A percentile compares a stretch with the other conserved stretches of the same genome.
Conservation (phyloP, 2,888 invertebrate species). For the Reticulitermes lucifugus region DNA sequence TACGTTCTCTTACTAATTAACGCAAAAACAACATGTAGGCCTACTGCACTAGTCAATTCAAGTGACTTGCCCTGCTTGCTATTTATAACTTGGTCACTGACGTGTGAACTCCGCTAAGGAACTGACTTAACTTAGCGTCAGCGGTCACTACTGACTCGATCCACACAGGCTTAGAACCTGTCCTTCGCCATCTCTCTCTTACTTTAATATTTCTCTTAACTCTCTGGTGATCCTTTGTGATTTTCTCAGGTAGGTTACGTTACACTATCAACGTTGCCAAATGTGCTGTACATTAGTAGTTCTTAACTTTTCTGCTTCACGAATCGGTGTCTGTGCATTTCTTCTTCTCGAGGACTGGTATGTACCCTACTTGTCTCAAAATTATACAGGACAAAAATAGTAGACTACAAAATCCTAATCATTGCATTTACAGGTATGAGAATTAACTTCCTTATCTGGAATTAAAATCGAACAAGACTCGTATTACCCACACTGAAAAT, state of each 20-base stretch:
- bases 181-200: conserved; percentile 1
- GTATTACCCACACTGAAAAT: too few species aligned
- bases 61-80: not conserved
- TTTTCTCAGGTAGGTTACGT: conserved; percentile 16
- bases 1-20: too few species aligned
- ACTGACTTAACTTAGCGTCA: not conserved
- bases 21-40: too few species aligned
- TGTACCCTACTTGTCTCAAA: too few species aligned
- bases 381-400: too few species aligned
- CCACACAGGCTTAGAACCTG: not conserved
- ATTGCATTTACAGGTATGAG: too few species aligned
- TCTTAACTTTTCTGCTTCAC: too few species aligned
- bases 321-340: too few species aligned
- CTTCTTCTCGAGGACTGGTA: too few species aligned
- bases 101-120: not conserved
- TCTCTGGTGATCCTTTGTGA: conserved; percentile 7
- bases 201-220: not conserved
- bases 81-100: not conserved
- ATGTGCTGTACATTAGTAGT: not conserved
- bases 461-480: too few species aligned
- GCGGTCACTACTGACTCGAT: not conserved
- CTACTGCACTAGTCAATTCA: not conserved
- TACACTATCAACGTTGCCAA: conserved; percentile 12
- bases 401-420: too few species aligned
- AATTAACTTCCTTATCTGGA: too few species aligned